Percentiles rank a stretch among this genome's conserved stretches.
phyloP scores from a whole-genome alignment of 92 coral and sea anemone genomes.

The Epizoanthus ramosus region DNA sequence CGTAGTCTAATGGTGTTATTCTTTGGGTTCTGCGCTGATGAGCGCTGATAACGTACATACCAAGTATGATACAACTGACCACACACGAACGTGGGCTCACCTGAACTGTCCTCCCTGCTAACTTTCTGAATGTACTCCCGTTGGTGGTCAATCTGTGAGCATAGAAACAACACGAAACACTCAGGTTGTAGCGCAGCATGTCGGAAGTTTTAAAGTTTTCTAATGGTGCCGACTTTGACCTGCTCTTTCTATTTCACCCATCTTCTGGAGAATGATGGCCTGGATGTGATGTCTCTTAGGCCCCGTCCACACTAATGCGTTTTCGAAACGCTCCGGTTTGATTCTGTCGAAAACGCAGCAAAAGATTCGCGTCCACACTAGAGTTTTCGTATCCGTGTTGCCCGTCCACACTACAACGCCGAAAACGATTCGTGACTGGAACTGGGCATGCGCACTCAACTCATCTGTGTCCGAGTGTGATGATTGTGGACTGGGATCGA shows the following conservation, averaged over 20 bases:
- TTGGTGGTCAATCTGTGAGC: constrained; percentile 78
- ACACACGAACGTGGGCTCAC: constrained; percentile 48
- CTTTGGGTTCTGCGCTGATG: not conserved
- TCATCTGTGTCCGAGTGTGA: too few relatives aligned
- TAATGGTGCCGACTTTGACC: not conserved
- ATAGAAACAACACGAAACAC: not conserved
- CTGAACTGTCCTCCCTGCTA: constrained; percentile 83
- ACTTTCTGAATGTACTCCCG: constrained; percentile 95
- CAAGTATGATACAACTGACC: not conserved
- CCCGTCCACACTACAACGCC: too few relatives aligned
- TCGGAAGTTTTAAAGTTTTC: not conserved
- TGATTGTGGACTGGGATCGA: too few relatives aligned
- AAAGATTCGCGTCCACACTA: too few relatives aligned
- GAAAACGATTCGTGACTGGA: too few relatives aligned
- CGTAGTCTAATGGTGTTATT: too few relatives aligned
- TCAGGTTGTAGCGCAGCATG: not conserved
- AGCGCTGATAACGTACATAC: too few relatives aligned
- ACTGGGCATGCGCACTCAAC: too few relatives aligned
- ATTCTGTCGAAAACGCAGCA: too few relatives aligned
- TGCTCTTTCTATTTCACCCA: not conserved
- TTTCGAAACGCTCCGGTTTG: too few relatives aligned
- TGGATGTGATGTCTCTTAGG: not conserved
- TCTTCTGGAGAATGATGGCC: not conserved
- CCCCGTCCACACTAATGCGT: too few relatives aligned
- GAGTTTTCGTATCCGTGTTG: too few relatives aligned